Base-by-base conservation (phyloP, 37 sponge, comb jelly and placozoan genomes). In the Haliclona indistincta region DNA sequence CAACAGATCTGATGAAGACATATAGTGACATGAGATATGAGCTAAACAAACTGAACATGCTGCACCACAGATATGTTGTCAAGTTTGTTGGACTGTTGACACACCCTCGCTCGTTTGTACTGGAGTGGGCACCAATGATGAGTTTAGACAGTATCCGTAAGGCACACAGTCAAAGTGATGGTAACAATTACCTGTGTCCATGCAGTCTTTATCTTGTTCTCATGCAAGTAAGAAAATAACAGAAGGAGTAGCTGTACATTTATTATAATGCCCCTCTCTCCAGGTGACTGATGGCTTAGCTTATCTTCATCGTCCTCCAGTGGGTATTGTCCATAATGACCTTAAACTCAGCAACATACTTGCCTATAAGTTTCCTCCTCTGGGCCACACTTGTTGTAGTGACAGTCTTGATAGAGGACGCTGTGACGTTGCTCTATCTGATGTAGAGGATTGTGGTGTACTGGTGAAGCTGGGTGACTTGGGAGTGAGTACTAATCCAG, bases 41-140 rank as follows among this genome's bases (percentile, higher is more conserved):
- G 62, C 38, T 90, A 54, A 81, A 80, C 74, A 85, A 75, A 56
- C 67, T 90, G 43, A 43, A 65, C 54, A 30, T 35, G 8, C 64
- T 90, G 63, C 6, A 71, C 0, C 91, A 90, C 68, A 71, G 70
- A 0, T 60, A 71, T 74, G 70, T 90, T 19, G 86, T 90, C 2
- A 47, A 58, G 44, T 77, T 86, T 38, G 58, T 81, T 26, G 86
- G 91, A 3, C 78, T 90, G 35, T 35, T 75, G 74, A 79, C 81
- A 56, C 73, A 84, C 54, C 90, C 90, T 36, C 79, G 56, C 69
- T 75, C 64, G 38, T 82, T 89, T 38, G 75, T 89, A 25, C 76
- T 89, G 56, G 86, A 89, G 73, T 84, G 85, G 90, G 90, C 90
- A n/a, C 89, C 89, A 2, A n/a, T 47, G 45, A 64, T 55, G 64